phyloP scores from a whole-genome alignment of 2,113 vertebrate species.

The Motacilla tschutschensis region DNA sequence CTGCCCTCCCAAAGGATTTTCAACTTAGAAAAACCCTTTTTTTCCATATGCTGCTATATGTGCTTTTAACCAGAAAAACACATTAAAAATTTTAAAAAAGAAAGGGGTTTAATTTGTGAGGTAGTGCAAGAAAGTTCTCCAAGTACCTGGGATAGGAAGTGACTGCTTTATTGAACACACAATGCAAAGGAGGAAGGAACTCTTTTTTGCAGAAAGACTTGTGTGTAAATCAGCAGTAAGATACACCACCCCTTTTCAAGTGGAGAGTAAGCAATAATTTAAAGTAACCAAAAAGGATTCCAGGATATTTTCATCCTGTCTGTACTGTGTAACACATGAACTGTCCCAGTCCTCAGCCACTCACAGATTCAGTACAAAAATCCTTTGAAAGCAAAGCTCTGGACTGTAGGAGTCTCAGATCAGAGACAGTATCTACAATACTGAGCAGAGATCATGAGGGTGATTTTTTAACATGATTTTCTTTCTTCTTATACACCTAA shows the following conservation, averaged over 20 bases:
- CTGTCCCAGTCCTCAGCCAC: neutral
- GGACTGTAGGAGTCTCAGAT: neutral
- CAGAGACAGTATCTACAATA: neutral
- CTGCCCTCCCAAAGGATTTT: neutral
- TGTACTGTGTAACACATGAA: neutral
- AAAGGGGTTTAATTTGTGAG: neutral
- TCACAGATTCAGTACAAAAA: neutral
- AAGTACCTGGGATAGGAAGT: neutral
- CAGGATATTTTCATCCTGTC: neutral
- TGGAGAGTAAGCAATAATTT: neutral
- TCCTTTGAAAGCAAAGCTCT: neutral
- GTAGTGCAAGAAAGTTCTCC: neutral
- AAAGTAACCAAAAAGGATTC: neutral
- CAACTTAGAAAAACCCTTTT: neutral
- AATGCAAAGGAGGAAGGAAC: slow-evolving; percentile 3
- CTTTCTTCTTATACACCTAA: neutral
- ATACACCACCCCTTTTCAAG: neutral
- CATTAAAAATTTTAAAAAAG: neutral
- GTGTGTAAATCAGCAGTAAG: neutral
- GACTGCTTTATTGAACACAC: neutral
- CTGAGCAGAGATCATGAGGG: neutral
- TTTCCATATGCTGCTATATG: neutral
- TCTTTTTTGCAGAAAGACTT: neutral
- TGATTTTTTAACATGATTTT: neutral
- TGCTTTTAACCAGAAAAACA: neutral